Evolutionary conservation across 2,888 invertebrate species (phyloP).

Genomic region (Hoplodrina ambigua): DNA sequence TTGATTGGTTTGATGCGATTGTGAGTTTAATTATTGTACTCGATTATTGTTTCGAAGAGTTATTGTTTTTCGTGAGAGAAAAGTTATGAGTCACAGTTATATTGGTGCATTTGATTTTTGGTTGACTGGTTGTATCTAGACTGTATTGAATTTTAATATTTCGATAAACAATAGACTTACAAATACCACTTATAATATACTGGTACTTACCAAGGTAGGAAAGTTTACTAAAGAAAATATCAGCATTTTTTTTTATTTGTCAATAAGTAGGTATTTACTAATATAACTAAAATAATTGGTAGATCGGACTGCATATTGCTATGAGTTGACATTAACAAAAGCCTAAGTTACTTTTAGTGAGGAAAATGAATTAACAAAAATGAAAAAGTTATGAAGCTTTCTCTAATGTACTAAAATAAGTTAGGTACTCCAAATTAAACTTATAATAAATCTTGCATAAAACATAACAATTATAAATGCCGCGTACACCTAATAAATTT

Average conservation of each 20-base stretch:
- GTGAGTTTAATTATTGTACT: constrained; percentile 52
- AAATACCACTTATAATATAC: background rate
- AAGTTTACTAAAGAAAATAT: constrained; percentile 10
- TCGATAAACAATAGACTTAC: background rate
- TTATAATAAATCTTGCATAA: constrained; percentile 40
- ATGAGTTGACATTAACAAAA: background rate
- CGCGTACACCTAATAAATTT: constrained; percentile 57
- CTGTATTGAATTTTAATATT: background rate
- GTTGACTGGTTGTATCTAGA: background rate
- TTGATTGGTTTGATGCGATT: constrained; percentile 48
- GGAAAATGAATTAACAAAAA: no score
- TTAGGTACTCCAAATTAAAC: background rate
- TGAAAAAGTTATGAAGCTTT: constrained; percentile 16
- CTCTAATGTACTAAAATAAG: background rate
- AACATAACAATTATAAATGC: constrained; percentile 40
- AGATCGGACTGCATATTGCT: constrained; percentile 1
- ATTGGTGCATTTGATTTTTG: background rate
- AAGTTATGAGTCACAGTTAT: background rate
- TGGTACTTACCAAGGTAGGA: no score
- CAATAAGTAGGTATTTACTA: constrained; percentile 23
- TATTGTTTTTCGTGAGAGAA: constrained; percentile 8
- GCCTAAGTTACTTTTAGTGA: background rate
- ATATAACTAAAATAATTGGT: constrained; percentile 11
- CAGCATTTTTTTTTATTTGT: constrained; percentile 10
- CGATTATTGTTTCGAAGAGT: constrained; percentile 29